Conservation (phyloP, 92 coral and sea anemone genomes). For the Heteractis magnifica region DNA sequence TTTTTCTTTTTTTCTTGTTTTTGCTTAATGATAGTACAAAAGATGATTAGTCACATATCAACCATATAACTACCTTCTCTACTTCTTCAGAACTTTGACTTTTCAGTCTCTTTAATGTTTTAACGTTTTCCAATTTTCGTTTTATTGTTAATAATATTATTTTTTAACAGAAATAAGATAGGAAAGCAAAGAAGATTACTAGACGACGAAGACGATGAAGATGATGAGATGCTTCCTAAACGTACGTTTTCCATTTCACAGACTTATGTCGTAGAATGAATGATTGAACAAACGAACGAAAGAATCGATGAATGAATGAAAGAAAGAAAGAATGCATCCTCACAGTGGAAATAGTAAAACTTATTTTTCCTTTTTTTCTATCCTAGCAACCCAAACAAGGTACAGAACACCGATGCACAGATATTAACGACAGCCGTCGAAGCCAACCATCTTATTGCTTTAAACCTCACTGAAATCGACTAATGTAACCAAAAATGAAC, state of each 20-base stretch:
- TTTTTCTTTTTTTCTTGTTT: neutral
- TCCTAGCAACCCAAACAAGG: constrained; percentile 77
- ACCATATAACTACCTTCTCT: neutral
- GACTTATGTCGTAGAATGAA: no score
- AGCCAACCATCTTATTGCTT: neutral
- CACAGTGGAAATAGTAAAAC: neutral
- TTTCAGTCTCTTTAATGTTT: no score
- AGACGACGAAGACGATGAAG: constrained; percentile 88
- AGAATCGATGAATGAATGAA: no score
- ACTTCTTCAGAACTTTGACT: no score
- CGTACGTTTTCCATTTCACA: constrained; percentile 51
- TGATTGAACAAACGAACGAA: no score
- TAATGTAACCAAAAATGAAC: neutral
- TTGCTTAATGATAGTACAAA: neutral
- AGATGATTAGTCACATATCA: no score
- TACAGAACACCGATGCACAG: constrained; percentile 98
- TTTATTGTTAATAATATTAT: neutral
- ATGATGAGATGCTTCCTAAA: constrained; percentile 97
- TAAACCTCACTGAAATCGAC: neutral
- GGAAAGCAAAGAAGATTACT: constrained; percentile 80
- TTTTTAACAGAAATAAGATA: constrained; percentile 65
- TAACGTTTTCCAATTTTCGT: neutral
- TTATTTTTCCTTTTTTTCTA: neutral
- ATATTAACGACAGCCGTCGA: constrained; percentile 35
- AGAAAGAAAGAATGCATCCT: no score